Percentiles rank a stretch among this genome's conserved stretches.
These are phyloP conservation scores for Ctena decussata DNA, from an alignment of 2,888 invertebrate species.

Conservation along the genomic window DNA sequence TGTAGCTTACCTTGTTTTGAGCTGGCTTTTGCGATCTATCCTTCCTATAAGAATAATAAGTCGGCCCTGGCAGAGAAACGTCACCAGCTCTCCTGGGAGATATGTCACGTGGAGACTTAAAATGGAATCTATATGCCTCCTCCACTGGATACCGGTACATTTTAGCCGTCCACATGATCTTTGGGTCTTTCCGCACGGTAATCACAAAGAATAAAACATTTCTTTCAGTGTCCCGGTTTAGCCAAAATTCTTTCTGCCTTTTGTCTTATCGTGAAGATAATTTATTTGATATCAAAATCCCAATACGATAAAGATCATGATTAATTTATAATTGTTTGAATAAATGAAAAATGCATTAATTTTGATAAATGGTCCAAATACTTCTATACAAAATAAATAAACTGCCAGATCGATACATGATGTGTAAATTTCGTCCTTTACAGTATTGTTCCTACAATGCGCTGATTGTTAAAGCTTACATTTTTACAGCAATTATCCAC, in stretches of 20 bases:
- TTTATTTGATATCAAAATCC: constrained; percentile 1
- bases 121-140: constrained; percentile 55
- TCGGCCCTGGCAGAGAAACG: neutral
- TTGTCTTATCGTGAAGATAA: neutral
- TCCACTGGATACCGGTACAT: constrained; percentile 38
- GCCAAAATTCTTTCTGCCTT: neutral
- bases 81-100: neutral
- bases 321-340: neutral
- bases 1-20: neutral
- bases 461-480: neutral
- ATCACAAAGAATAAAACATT: neutral
- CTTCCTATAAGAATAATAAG: neutral
- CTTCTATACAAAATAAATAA: neutral
- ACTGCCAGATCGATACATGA: neutral
- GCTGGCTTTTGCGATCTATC: neutral
- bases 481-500: neutral
- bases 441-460: neutral
- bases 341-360: neutral
- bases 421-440: neutral
- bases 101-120: neutral
- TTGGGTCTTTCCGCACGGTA: neutral
- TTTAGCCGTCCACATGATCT: constrained; percentile 22
- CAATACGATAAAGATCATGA: neutral
- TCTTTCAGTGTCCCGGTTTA: neutral
- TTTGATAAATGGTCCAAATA: neutral